A percentile compares a stretch with the other conserved stretches of the same genome.
These are phyloP conservation scores for Sepiola atlantica DNA, from an alignment of 2,888 invertebrate species.

Conservation along the genomic window DNA sequence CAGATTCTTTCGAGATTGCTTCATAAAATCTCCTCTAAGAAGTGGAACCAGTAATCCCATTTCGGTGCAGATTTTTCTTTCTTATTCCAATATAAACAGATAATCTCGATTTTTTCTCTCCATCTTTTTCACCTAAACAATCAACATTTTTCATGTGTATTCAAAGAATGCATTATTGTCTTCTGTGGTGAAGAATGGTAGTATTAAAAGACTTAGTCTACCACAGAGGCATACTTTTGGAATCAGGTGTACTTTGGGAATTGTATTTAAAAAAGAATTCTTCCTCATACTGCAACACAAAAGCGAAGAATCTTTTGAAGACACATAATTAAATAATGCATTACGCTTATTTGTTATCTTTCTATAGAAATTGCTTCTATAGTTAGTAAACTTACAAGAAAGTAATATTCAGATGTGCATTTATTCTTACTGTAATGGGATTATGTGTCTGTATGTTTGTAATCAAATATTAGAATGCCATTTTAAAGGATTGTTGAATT, in stretches of 20 bases:
- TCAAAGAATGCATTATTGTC: background rate
- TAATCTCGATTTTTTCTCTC: background rate
- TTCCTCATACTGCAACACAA: background rate
- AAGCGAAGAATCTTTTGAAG: background rate
- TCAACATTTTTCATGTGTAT: background rate
- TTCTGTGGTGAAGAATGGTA: background rate
- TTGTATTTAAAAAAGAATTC: background rate
- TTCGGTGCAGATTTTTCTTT: background rate
- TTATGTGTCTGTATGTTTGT: background rate
- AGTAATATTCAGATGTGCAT: background rate
- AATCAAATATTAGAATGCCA: too few species aligned
- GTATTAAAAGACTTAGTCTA: background rate
- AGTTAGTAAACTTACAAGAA: background rate
- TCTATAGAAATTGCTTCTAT: background rate
- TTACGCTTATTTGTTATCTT: background rate
- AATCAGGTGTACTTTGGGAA: background rate
- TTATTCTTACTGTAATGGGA: background rate
- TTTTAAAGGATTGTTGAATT: too few species aligned
- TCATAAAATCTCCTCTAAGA: background rate
- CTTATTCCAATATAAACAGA: background rate
- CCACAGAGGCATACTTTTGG: background rate
- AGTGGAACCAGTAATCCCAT: background rate
- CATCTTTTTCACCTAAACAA: background rate
- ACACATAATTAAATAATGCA: background rate
- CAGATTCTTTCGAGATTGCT: background rate